Evolutionary conservation across 2,113 vertebrate species (phyloP).

Genomic region (Setophaga coronata): DNA sequence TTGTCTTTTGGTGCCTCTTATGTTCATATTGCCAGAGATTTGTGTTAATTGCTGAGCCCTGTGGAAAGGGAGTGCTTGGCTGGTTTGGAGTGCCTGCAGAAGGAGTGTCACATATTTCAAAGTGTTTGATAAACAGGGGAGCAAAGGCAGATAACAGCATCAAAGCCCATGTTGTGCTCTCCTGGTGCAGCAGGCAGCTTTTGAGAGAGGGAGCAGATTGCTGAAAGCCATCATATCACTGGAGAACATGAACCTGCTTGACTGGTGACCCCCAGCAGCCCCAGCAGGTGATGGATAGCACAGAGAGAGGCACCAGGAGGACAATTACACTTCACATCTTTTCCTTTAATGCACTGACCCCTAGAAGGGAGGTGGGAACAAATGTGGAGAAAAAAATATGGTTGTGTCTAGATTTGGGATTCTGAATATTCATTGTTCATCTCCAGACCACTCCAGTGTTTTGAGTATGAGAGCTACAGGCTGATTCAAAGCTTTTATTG

Average conservation of each 20-base stretch:
- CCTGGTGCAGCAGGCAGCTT: accelerated
- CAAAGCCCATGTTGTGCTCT: neutral
- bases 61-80: neutral
- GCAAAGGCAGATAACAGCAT: neutral
- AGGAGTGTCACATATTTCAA: neutral
- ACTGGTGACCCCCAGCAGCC: accelerated
- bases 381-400: accelerated
- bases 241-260: accelerated
- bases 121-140: neutral
- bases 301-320: neutral
- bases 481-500: neutral
- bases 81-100: neutral
- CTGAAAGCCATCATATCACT: neutral
- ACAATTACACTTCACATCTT: neutral
- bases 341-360: neutral
- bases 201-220: neutral
- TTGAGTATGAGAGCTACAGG: neutral
- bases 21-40: neutral
- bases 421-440: neutral
- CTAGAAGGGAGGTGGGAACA: neutral
- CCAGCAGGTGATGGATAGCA: neutral
- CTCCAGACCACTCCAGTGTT: neutral
- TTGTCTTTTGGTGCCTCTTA: neutral
- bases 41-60: neutral
- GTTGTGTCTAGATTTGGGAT: neutral